Percentiles rank a stretch among this genome's conserved stretches.
These are phyloP conservation scores for Leucophenga montana DNA, from an alignment of 2,888 invertebrate species.

Conservation along the genomic window DNA sequence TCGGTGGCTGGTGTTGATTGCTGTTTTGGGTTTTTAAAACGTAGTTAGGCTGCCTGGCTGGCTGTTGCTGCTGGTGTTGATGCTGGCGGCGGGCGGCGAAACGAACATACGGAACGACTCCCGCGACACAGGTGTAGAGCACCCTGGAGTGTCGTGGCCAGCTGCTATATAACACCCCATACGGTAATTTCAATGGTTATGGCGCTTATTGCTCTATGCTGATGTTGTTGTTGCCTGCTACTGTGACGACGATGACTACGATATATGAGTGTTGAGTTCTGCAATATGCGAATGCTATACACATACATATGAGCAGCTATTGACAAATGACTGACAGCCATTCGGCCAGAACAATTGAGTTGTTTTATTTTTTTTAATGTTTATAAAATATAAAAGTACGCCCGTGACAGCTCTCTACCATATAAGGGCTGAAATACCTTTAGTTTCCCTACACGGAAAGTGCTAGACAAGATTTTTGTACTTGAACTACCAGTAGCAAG, in stretches of 20 bases:
- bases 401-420: no score
- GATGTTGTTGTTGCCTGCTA: constrained; percentile 30
- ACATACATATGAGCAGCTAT: constrained; percentile 14
- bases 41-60: constrained; percentile 71
- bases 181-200: constrained; percentile 72
- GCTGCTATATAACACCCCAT: constrained; percentile 73
- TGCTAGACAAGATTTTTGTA: no score
- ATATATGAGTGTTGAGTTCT: neutral
- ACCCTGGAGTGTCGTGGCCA: constrained; percentile 74
- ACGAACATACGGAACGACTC: constrained; percentile 68
- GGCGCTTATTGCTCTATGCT: constrained; percentile 59
- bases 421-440: no score
- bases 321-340: constrained; percentile 28
- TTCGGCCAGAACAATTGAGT: no score
- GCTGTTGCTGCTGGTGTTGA: neutral
- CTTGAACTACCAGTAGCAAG: no score
- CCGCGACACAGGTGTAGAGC: constrained; percentile 73
- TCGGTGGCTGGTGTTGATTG: constrained; percentile 70
- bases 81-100: constrained; percentile 34
- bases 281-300: constrained; percentile 9
- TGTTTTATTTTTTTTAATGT: neutral
- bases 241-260: neutral
- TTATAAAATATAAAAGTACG: neutral
- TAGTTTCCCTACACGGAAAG: no score
- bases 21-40: constrained; percentile 74